Evolutionary conservation across 2,113 vertebrate genomes (phyloP), one percentile per base, ranked within the genome.

Genomic region (Craseonycteris thonglongyai): DNA sequence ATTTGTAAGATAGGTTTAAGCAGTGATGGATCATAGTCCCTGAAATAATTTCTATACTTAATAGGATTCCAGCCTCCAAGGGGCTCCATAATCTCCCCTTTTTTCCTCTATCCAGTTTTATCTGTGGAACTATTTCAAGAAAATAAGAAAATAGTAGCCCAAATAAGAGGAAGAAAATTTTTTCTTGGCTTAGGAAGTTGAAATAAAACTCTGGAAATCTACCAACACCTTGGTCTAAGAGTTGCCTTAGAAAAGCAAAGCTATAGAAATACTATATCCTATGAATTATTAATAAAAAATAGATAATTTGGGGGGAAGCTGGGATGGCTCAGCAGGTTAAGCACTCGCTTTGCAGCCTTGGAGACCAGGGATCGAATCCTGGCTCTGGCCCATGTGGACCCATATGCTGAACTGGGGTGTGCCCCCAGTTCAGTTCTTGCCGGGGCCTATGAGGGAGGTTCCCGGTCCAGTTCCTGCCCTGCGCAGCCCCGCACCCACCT

Each of bases 31-130:
- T 26, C 72, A 80, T 35, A 74, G n/a, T 58, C 51, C 35, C 69
- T 88, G 22, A 79, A 59, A 87, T 82, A 91, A 63, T 63, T 95
- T 66, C 45, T 93, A 56, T 65, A 86, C 56, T 89, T 42, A 88
- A 88, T 38, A 76, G 19, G 65, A 40, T 35, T 76, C 56, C 38
- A 76, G 79, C 38, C 54, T 86, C 58, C n/a, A 65, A 45, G 2
- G 2, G 4, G 49, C 69, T 63, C 75, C 30, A 71, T 28, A 65
- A 58, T 59, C 72, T 82, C 28, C n/a, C 16, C 16, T 76, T 78
- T 79, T 35, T 59, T 45, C 8, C 38, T 68, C 63, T 59, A 56
- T 72, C n/a, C 22, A 47, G 28, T 56, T 93, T 72, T 38, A 58
- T 51, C 63, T 83, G n/a, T 72, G 33, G 56, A 88, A 72, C 54